phyloP scores from a whole-genome alignment of 2,888 invertebrate species.

The Troilus luridus region DNA sequence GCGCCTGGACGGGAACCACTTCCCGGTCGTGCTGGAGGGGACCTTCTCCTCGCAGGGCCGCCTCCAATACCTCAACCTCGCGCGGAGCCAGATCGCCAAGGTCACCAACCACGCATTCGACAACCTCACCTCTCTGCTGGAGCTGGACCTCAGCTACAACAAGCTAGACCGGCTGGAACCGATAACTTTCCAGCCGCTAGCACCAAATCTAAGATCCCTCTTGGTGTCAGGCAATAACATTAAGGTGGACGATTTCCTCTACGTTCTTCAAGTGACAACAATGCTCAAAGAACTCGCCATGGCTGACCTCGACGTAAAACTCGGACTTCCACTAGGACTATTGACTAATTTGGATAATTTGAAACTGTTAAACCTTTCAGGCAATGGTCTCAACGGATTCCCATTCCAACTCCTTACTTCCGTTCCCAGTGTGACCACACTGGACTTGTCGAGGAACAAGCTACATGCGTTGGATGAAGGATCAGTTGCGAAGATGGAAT shows the following conservation, averaged over 20 bases:
- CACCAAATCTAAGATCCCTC: constrained; percentile 76
- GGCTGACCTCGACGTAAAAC: constrained; percentile 76
- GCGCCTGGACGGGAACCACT: constrained; percentile 82
- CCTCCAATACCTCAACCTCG: constrained; percentile 74
- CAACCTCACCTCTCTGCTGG: constrained; percentile 78
- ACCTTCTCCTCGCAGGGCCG: constrained; percentile 75
- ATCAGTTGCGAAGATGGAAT: constrained; percentile 74
- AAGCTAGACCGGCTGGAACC: constrained; percentile 79
- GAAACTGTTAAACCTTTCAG: constrained; percentile 79
- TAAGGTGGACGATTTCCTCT: constrained; percentile 73
- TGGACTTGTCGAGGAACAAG: constrained; percentile 83
- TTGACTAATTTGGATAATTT: constrained; percentile 76
- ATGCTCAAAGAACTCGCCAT: constrained; percentile 73
- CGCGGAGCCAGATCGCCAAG: constrained; percentile 82
- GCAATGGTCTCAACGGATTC: constrained; percentile 78
- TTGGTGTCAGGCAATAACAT: constrained; percentile 81
- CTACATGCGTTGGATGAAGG: constrained; percentile 76
- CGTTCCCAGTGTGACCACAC: constrained; percentile 74
- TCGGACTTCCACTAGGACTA: constrained; percentile 74
- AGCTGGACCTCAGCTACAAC: constrained; percentile 83
- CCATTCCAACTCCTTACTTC: constrained; percentile 74
- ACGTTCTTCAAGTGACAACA: constrained; percentile 69
- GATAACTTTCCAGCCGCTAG: constrained; percentile 75
- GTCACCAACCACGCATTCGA: constrained; percentile 80
- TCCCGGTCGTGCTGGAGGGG: constrained; percentile 82